Percentiles rank a stretch among this genome's conserved stretches.
These are phyloP conservation scores for Epizoanthus fatuus DNA, from an alignment of 92 coral and sea anemone species.

Conservation along the genomic window DNA sequence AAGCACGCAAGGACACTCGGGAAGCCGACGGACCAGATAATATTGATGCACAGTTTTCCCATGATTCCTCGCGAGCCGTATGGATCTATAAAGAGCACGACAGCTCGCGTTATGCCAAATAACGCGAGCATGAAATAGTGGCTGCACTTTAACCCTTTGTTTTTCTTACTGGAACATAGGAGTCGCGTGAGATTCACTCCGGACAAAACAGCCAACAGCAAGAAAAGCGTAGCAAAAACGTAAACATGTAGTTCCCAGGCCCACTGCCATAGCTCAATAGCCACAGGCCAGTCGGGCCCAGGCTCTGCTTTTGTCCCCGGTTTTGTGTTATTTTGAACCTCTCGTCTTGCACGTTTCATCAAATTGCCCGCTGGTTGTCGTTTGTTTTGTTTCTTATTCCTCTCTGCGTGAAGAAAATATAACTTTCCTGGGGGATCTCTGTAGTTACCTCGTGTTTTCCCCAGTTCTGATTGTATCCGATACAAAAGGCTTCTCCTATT, in stretches of 20 bases:
- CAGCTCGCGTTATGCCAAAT: constrained; percentile 61
- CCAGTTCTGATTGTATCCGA: too few species aligned
- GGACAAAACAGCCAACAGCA: constrained; percentile 42
- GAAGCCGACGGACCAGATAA: constrained; percentile 50
- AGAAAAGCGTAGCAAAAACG: constrained; percentile 34
- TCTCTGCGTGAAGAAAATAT: too few species aligned
- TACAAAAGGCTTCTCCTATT: too few species aligned
- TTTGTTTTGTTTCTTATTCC: too few species aligned
- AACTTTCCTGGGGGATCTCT: too few species aligned
- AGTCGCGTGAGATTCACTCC: constrained; percentile 20
- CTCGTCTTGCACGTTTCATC: not conserved
- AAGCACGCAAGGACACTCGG: constrained; percentile 52
- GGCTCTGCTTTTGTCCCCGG: constrained; percentile 50
- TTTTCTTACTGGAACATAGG: not conserved
- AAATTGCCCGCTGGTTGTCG: not conserved
- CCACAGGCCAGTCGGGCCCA: constrained; percentile 66
- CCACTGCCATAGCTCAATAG: constrained; percentile 62
- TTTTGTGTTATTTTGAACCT: not conserved
- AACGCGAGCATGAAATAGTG: constrained; percentile 34
- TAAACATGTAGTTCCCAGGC: constrained; percentile 72
- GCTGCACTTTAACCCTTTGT: constrained; percentile 34
- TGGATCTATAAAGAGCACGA: constrained; percentile 63
- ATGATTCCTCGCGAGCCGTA: constrained; percentile 45
- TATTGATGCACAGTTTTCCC: not conserved
- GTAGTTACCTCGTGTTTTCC: too few species aligned